These are phyloP conservation scores for Polydrusus pterygomalis DNA, from an alignment of 2,888 invertebrate genomes.

Conservation along the genomic window DNA sequence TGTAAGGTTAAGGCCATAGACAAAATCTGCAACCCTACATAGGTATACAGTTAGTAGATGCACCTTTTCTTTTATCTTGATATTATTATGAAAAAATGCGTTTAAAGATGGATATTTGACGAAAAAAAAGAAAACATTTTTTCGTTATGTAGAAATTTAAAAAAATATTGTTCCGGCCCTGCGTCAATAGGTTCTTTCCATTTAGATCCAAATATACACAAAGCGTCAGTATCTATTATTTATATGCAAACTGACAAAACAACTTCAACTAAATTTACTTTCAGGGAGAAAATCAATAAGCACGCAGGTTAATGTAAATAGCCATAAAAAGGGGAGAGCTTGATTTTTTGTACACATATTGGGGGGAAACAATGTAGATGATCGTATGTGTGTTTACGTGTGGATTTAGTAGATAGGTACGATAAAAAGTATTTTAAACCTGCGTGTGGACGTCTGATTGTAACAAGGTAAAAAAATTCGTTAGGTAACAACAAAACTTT, in stretches of 20 bases:
- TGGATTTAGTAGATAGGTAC: not conserved
- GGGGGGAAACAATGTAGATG: slow-evolving; percentile 1
- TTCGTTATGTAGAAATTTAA: not conserved
- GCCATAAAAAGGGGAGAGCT: slow-evolving; percentile 43
- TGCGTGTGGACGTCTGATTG: not conserved
- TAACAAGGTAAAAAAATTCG: no score
- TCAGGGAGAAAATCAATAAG: slow-evolving; percentile 51
- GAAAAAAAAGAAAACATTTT: no score
- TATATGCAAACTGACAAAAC: slow-evolving; percentile 50
- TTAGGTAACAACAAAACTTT: no score
- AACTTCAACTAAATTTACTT: slow-evolving; percentile 50
- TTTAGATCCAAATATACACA: slow-evolving; percentile 31
- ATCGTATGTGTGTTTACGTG: slow-evolving; percentile 9
- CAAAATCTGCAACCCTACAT: no score
- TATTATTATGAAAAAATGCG: no score
- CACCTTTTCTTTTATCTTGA: no score
- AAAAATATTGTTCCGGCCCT: not conserved
- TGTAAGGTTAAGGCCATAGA: no score
- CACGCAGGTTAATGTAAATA: slow-evolving; percentile 51
- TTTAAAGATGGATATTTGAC: no score
- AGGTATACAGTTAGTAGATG: no score
- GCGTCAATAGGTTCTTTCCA: slow-evolving; percentile 20
- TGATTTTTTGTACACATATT: slow-evolving; percentile 47
- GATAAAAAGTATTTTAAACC: not conserved
- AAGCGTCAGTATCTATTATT: slow-evolving; percentile 46